Percentiles rank a stretch among this genome's conserved stretches.
These are phyloP conservation scores for Esperia sulphurella DNA, from an alignment of 2,888 invertebrate genomes.

Conservation along the genomic window DNA sequence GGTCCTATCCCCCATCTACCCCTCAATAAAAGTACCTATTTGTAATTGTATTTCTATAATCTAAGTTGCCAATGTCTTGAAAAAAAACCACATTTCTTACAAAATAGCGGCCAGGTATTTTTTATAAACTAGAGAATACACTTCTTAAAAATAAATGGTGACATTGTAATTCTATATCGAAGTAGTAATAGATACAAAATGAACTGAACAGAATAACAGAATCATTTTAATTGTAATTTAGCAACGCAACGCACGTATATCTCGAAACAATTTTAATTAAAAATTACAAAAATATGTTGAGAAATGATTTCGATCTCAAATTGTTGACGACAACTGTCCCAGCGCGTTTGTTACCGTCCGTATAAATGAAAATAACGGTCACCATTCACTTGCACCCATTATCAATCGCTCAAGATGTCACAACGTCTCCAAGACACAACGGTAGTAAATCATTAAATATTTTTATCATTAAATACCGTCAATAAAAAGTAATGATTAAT, in stretches of 20 bases:
- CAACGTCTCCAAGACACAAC: constrained; percentile 51
- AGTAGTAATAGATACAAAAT: too few species aligned
- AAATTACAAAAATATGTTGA: neutral
- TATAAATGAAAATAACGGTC: constrained; percentile 59
- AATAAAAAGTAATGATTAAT: neutral
- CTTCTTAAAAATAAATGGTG: too few species aligned
- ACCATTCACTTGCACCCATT: constrained; percentile 44
- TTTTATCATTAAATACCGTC: neutral
- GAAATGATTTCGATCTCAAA: constrained; percentile 16
- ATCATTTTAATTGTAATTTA: neutral
- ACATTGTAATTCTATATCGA: too few species aligned
- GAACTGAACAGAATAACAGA: neutral
- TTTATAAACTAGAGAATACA: too few species aligned
- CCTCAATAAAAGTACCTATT: too few species aligned
- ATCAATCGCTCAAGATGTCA: constrained; percentile 61
- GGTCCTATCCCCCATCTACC: too few species aligned
- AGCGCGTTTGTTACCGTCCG: constrained; percentile 39
- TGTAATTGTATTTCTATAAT: too few species aligned
- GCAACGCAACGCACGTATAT: neutral
- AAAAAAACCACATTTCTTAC: too few species aligned
- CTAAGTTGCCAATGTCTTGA: too few species aligned
- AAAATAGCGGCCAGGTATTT: too few species aligned
- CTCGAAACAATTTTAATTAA: neutral
- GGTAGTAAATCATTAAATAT: constrained; percentile 34
- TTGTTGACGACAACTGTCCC: constrained; percentile 40